These are phyloP conservation scores for Pseudolycoriella hygida DNA, from an alignment of 2,888 invertebrate species.

Conservation along the genomic window DNA sequence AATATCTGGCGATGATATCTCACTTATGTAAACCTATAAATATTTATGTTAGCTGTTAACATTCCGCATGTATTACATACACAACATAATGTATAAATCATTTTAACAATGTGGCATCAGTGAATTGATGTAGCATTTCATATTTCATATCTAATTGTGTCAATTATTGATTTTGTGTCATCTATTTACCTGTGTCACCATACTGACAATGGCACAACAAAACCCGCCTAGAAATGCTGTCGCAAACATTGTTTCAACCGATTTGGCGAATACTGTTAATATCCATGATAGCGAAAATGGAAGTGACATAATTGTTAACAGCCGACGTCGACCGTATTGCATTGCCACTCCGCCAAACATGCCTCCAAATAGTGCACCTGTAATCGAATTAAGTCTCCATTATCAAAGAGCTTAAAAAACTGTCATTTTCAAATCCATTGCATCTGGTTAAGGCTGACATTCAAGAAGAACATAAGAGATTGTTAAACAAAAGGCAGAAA, in stretches of 20 bases:
- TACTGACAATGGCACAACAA: constrained; percentile 58
- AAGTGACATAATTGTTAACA: constrained; percentile 50
- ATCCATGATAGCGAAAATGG: constrained; percentile 70
- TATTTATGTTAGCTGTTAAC: constrained; percentile 13
- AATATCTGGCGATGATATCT: constrained; percentile 73
- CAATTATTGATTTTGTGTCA: not conserved
- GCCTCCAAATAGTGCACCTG: constrained; percentile 55
- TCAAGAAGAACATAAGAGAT: too few species aligned
- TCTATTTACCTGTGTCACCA: constrained; percentile 46
- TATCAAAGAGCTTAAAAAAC: too few species aligned
- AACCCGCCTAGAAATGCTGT: constrained; percentile 74
- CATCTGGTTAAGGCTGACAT: too few species aligned
- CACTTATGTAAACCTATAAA: constrained; percentile 70
- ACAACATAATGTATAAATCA: too few species aligned
- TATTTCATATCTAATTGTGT: too few species aligned
- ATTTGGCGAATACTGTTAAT: constrained; percentile 57
- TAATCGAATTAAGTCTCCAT: not conserved
- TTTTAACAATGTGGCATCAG: too few species aligned
- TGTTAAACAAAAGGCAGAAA: too few species aligned
- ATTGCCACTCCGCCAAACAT: constrained; percentile 56
- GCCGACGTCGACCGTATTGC: constrained; percentile 49
- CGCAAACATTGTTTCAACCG: constrained; percentile 62
- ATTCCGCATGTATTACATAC: not conserved
- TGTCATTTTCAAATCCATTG: too few species aligned
- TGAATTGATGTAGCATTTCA: too few species aligned